Conservation (phyloP, 2,113 vertebrate species). For the Gracilinanus agilis region DNA sequence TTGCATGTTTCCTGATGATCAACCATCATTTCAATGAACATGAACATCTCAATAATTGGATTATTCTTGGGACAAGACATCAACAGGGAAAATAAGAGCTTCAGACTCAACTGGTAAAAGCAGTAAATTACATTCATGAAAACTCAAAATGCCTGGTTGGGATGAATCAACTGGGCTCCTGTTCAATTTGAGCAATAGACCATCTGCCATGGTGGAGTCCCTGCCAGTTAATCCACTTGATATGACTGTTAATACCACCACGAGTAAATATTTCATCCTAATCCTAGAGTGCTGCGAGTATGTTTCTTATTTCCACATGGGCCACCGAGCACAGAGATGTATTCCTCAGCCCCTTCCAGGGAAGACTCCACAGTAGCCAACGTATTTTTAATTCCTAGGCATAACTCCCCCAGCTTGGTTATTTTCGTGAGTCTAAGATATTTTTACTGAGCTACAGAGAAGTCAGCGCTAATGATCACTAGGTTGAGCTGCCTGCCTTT, state of each 20-base stretch:
- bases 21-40: slow-evolving; percentile 5
- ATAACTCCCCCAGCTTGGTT: slow-evolving; percentile 13
- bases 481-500: slow-evolving; percentile 29
- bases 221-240: slow-evolving; percentile 69
- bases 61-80: slow-evolving; percentile 7
- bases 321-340: background rate
- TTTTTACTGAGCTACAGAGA: slow-evolving; percentile 12
- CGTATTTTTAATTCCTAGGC: background rate
- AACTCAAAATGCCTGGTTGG: slow-evolving; percentile 65
- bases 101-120: slow-evolving; percentile 49
- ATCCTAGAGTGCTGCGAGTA: slow-evolving; percentile 49
- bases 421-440: slow-evolving; percentile 32
- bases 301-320: slow-evolving; percentile 53
- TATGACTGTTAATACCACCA: slow-evolving; percentile 46
- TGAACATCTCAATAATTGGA: slow-evolving; percentile 9
- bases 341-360: background rate
- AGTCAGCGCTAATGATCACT: slow-evolving; percentile 46
- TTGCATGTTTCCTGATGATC: slow-evolving; percentile 42
- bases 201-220: slow-evolving; percentile 75
- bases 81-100: slow-evolving; percentile 56
- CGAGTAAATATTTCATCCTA: slow-evolving; percentile 68
- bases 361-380: background rate
- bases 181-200: slow-evolving; percentile 62
- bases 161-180: slow-evolving; percentile 50
- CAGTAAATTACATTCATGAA: slow-evolving; percentile 57